Conservation (phyloP, 1,140 invertebrate genomes). For the Caerostris darwini region DNA sequence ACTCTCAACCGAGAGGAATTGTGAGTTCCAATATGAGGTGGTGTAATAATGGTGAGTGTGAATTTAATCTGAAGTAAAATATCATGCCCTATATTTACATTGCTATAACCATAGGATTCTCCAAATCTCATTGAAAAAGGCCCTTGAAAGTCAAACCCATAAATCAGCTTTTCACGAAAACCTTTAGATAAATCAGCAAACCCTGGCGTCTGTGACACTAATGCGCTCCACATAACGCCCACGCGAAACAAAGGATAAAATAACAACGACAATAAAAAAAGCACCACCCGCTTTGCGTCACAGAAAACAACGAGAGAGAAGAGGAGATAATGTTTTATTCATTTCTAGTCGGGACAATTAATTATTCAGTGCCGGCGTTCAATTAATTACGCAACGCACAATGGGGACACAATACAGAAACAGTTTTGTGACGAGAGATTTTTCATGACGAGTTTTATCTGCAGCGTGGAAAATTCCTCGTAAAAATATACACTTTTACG, state of each 20-base stretch:
- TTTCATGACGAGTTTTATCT: slow-evolving; percentile 12
- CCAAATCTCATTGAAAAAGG: background rate
- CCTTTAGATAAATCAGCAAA: slow-evolving; percentile 39
- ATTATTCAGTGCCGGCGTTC: slow-evolving; percentile 25
- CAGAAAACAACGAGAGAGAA: background rate
- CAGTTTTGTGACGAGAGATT: background rate
- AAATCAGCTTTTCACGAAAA: background rate
- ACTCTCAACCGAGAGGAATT: no score
- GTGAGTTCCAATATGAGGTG: no score
- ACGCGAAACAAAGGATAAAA: background rate
- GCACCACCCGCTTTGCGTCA: background rate
- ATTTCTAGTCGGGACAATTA: slow-evolving; percentile 2
- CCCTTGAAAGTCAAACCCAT: background rate
- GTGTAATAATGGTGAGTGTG: no score
- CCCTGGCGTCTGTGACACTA: slow-evolving; percentile 2
- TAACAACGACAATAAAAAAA: no score
- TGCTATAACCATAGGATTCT: no score
- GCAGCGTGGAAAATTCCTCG: background rate
- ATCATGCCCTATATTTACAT: no score
- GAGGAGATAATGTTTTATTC: slow-evolving; percentile 35
- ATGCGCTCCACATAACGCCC: slow-evolving; percentile 17
- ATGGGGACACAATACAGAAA: slow-evolving; percentile 29
- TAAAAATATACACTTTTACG: slow-evolving; percentile 15
- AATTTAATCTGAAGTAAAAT: no score
- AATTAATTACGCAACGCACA: slow-evolving; percentile 45